Evolutionary conservation across 2,113 vertebrate genomes (phyloP), one percentile per base, ranked within the genome.

Genomic region (Albula glossodonta): DNA sequence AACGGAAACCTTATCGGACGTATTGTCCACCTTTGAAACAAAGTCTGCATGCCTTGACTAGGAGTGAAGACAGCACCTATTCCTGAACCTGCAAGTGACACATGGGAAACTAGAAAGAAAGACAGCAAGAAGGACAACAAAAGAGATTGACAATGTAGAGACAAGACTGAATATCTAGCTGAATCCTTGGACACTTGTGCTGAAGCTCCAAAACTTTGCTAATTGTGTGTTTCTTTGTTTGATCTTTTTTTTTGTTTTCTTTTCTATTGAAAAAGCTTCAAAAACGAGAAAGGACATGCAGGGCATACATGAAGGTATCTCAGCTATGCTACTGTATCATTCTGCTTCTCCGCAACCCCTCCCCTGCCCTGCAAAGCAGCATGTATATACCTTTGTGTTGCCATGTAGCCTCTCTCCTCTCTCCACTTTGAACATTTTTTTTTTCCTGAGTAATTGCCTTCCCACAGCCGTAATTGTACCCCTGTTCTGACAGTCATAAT

Each of bases 281-380:
- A 98, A 99, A 99, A 94, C 97, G 98, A 96, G 98, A 98, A 96
- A 97, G 97, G 97, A 99, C 98, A 95, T 99, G 98, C 97, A 98
- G 97, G 95, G 97, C 97, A 94, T 99, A 99, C 96, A 97, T 98
- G 96, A 99, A 99, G 97, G 97, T 99, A 98, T 96, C 95, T 96
- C 93, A 96, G 96, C 96, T 94, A 93, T 94, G 94, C 94, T 95
- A 92, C 87, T 78, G 83, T 87, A 93, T 95, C 94, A 93, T 94
- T 95, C 94, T 96, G 95, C 96, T 96, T 92, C 89, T 91, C 91
- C 93, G 93, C 91, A 87, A 94, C 92, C 93, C 93, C 92, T 93
- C 93, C 93, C 93, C 93, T 93, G 93, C 95, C 94, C 92, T 91
- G 95, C 94, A 94, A 95, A 93, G 93, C 93, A 92, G 95, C 95